Evolutionary conservation across 2,113 vertebrate genomes (phyloP).

Genomic region (Grus americana): DNA sequence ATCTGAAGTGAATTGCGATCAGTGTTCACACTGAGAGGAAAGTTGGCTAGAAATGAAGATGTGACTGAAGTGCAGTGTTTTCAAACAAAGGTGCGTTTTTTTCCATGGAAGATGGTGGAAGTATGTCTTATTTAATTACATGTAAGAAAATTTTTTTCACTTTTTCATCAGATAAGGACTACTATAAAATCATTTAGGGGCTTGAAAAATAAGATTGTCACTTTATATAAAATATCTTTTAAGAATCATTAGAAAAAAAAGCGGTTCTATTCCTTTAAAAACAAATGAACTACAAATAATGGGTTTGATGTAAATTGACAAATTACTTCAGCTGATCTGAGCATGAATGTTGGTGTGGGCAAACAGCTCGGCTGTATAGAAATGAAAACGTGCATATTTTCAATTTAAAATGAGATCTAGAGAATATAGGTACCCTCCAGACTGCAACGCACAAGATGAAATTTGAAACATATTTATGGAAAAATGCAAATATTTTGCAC

Average conservation of each 20-base stretch:
- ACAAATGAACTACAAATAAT: not conserved
- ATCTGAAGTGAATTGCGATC: not conserved
- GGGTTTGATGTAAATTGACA: not conserved
- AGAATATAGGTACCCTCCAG: not conserved
- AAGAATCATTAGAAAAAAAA: not conserved
- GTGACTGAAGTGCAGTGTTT: not conserved
- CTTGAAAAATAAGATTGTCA: not conserved
- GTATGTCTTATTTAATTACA: not conserved
- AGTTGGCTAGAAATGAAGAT: not conserved
- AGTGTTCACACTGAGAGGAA: not conserved
- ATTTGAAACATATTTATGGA: conserved; percentile 14
- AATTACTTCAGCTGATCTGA: conserved; percentile 10
- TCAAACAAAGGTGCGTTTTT: accelerated
- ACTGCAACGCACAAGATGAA: not conserved
- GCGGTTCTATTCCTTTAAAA: not conserved
- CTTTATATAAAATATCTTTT: not conserved
- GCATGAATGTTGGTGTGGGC: not conserved
- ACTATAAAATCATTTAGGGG: not conserved
- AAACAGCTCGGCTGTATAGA: not conserved
- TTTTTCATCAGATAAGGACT: not conserved
- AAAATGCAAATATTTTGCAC: conserved; percentile 11
- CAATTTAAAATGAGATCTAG: not conserved
- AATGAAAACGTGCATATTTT: not conserved
- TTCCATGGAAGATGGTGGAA: not conserved
- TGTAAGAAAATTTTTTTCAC: not conserved